phyloP scores from a whole-genome alignment of 2,888 invertebrate genomes.

The Miltochrista miniata region DNA sequence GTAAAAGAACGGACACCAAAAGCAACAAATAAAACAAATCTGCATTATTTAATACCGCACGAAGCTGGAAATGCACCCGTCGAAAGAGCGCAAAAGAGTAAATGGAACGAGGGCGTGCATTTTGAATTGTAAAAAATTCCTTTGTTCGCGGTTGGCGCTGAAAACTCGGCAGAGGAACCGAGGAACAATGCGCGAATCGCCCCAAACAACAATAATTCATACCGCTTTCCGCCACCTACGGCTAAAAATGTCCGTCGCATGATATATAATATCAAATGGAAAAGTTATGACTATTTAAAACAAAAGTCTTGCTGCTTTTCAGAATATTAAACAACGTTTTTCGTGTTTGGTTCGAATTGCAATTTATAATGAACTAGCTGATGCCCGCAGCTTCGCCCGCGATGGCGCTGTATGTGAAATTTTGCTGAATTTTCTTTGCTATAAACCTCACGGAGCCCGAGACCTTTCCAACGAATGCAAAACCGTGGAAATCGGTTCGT shows the following conservation, averaged over 20 bases:
- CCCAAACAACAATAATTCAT: conserved; percentile 83
- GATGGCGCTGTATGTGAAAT: too few species aligned
- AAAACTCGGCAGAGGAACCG: conserved; percentile 75
- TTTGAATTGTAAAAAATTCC: conserved; percentile 80
- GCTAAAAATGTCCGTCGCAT: conserved; percentile 82
- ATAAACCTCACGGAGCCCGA: too few species aligned
- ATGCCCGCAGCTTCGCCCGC: too few species aligned
- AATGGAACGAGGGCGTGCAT: conserved; percentile 82
- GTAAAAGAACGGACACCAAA: conserved; percentile 53
- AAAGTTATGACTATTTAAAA: conserved; percentile 81
- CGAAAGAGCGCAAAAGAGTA: conserved; percentile 80
- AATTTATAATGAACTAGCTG: too few species aligned
- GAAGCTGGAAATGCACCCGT: conserved; percentile 78
- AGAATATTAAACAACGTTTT: conserved; percentile 59
- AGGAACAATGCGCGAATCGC: conserved; percentile 61
- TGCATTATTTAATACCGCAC: conserved; percentile 76
- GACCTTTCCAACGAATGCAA: too few species aligned
- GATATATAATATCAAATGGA: conserved; percentile 81
- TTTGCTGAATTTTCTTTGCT: too few species aligned
- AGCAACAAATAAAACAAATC: conserved; percentile 71
- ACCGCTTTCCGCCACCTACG: conserved; percentile 82
- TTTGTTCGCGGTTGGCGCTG: conserved; percentile 74
- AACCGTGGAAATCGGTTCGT: too few species aligned
- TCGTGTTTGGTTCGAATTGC: conserved; percentile 3
- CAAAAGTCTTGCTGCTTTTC: conserved; percentile 66